A percentile compares a stretch with the other conserved stretches of the same genome.
Evolutionary conservation across 2,113 vertebrate species (phyloP).

Genomic region (Thamnaconus septentrionalis): DNA sequence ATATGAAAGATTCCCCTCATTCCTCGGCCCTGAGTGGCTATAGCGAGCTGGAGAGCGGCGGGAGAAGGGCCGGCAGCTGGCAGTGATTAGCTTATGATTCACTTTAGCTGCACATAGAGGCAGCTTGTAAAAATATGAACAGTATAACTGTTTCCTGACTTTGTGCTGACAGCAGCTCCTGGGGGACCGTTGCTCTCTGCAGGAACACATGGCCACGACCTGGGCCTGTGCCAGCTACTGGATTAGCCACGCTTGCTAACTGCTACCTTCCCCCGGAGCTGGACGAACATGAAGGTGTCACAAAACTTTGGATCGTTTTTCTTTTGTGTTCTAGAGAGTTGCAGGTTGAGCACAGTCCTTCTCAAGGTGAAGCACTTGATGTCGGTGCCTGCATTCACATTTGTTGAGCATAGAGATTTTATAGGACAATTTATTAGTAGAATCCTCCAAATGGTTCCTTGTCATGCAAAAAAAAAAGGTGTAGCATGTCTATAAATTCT

Average conservation of each 20-base stretch:
- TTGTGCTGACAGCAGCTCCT: constrained; percentile 89
- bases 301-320: constrained; percentile 28
- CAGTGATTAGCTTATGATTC: constrained; percentile 88
- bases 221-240: constrained; percentile 72
- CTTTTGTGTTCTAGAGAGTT: neutral
- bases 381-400: too few species aligned
- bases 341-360: constrained; percentile 3
- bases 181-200: constrained; percentile 75
- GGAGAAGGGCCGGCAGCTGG: constrained; percentile 76
- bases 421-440: too few species aligned
- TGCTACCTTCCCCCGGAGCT: constrained; percentile 33
- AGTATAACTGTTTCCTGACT: constrained; percentile 90
- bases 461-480: too few species aligned
- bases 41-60: constrained; percentile 10
- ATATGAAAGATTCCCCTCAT: constrained; percentile 82
- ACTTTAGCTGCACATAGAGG: constrained; percentile 86
- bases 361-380: neutral
- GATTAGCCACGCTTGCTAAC: constrained; percentile 77
- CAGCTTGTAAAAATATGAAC: constrained; percentile 83
- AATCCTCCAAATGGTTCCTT: too few species aligned
- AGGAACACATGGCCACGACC: constrained; percentile 82
- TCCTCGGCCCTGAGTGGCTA: constrained; percentile 67
- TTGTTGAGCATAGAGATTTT: too few species aligned
- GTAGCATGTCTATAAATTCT: too few species aligned
- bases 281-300: constrained; percentile 39